Base-by-base conservation (phyloP, 2,888 invertebrate species). In the Xanthia togata region DNA sequence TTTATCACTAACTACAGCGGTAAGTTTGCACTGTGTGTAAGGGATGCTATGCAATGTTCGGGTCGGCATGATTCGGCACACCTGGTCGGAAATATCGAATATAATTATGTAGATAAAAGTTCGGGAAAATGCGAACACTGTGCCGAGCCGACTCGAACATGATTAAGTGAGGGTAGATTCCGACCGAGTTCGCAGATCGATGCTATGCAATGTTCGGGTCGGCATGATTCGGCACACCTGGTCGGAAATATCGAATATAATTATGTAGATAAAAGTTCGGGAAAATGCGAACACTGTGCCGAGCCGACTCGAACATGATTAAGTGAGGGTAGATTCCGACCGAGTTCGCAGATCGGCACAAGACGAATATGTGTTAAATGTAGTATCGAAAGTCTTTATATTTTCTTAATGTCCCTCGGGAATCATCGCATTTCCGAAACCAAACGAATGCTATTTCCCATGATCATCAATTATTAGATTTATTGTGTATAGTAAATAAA, bases 1-100 rank as follows among this genome's bases (percentile, higher is more conserved):
- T 2, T 86, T 95, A 4, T 90, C 96, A 0, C 57, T 96, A 2
- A 91, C 94, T 6, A 93, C 95, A 12, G 92, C 95, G 89, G 96
- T 96, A 90, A 83, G 90, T 79, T 4, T 31, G 1, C n/a, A 35
- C 5, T 26, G 5, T 68, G 4, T 26, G 0, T n/a, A 3, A 63
- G 60, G 11, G 3, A 5, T 62, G 12, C 20, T 23, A 23, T 65
- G 26, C 20, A 14, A 47, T 44, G 44, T 44, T 47, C 4, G 9
- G 47, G 31, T 47, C 1, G 2, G 26, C 9, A 20, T 26, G 12
- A 44, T 20, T 12, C 26, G 26, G 26, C 41, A 64, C 41, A 44
- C 12, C 11, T 26, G 26, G 26, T 11, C 44, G n/a, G 38, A 17
- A 63, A 23, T 6, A 53, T 23, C 23, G n/a, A n/a, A n/a, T n/a